Evolutionary conservation across 35 echinoderm and acorn worm species (phyloP), one percentile per base, ranked within the genome.

Genomic region (Apostichopus japonicus): DNA sequence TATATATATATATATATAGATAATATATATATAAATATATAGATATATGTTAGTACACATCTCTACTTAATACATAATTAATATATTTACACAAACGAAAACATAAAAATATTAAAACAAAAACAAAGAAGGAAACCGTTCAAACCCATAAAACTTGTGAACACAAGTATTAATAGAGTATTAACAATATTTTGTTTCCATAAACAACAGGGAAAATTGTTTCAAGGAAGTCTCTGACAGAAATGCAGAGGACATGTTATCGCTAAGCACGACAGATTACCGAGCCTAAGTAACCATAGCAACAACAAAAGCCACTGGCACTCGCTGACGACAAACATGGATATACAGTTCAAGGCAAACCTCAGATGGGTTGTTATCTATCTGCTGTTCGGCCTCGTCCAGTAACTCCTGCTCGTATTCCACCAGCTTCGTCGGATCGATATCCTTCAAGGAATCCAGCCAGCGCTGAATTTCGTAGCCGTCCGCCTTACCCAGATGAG

Each of bases 351-450:
- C 81, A 57, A 75, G 6, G 4, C 81, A 84, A 84, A 84, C 81
- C 81, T 84, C 81, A 5, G 71, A 75, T 75, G 81, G 81, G 56
- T 57, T 21, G n/a, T 57, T 58, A 9, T 84, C n/a, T 16, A 84
- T 54, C 54, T 84, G 54, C 6, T 84, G n/a, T 1, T 22, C 53
- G 56, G 6, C 55, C 24, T 84, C 81, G 0, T 13, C 55, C 81
- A 84, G 22, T 8, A 84, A 51, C 23, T 84, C 81, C 9, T 84
- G 81, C 23, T 84, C 81, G 56, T 84, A 84, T 23, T 84, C 81
- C 9, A 84, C 53, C 16, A 84, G 81, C 53, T 84, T 84, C 1
- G 81, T 84, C 11, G 81, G 81, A 11, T 84, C 81, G 7, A 84
- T 6, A 19, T 84, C 54, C 17, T 8, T 84, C 16, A 84, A 57